Evolutionary conservation across 2,888 invertebrate species (phyloP).

Genomic region (Ophion ventricosus): DNA sequence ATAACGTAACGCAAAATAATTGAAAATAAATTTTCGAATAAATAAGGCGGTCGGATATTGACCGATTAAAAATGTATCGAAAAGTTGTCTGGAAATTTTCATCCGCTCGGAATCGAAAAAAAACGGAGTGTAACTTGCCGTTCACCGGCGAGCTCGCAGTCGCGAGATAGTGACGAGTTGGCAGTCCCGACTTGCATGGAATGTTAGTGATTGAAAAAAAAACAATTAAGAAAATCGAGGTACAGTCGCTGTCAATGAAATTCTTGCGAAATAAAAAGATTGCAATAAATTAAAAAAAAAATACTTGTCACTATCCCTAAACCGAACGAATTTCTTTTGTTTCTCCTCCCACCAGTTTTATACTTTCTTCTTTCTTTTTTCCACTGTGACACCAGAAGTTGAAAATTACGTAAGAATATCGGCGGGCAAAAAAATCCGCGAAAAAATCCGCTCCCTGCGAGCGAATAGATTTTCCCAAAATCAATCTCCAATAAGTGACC

Average conservation of each 20-base stretch:
- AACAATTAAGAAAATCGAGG: constrained; percentile 33
- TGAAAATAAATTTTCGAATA: not conserved
- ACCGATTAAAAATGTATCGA: no score
- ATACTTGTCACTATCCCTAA: constrained; percentile 61
- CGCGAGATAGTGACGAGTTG: constrained; percentile 54
- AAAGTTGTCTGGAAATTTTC: not conserved
- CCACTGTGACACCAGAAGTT: not conserved
- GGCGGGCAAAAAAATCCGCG: not conserved
- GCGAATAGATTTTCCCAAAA: constrained; percentile 14
- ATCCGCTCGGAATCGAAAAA: not conserved
- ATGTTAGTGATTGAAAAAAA: constrained; percentile 62
- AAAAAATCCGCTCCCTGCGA: constrained; percentile 1
- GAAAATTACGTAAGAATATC: constrained; percentile 15
- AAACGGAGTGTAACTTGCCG: not conserved
- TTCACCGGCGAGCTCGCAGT: constrained; percentile 24
- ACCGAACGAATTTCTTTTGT: constrained; percentile 68
- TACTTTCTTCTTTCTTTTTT: constrained; percentile 4
- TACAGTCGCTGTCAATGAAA: constrained; percentile 55
- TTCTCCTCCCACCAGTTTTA: not conserved
- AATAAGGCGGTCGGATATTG: no score
- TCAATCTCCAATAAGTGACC: constrained; percentile 28
- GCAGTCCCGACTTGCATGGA: constrained; percentile 80
- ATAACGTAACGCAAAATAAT: not conserved
- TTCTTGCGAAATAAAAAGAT: constrained; percentile 35
- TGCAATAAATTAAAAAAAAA: constrained; percentile 18